Evolutionary conservation across 2,113 vertebrate species (phyloP).

Genomic region (Gambusia affinis): DNA sequence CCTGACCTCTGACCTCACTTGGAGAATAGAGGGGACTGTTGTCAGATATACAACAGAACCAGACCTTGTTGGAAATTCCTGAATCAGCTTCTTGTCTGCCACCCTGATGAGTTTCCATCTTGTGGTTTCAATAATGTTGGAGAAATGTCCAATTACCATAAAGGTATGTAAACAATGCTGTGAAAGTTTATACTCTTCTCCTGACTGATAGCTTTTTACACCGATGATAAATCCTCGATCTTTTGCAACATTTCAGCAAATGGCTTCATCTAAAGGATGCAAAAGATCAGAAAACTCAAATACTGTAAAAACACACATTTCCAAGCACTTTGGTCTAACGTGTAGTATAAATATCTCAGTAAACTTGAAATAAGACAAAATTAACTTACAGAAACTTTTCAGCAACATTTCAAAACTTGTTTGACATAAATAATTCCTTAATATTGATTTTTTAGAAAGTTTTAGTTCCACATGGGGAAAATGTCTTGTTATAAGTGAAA

Average conservation of each 20-base stretch:
- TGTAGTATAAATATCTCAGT: too few relatives aligned
- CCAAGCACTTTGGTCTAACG: too few relatives aligned
- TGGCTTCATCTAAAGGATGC: neutral
- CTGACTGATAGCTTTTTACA: neutral
- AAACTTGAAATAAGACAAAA: too few relatives aligned
- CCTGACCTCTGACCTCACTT: neutral
- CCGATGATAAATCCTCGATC: neutral
- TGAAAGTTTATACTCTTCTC: neutral
- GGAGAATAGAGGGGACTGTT: neutral
- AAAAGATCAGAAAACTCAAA: neutral
- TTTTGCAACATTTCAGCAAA: neutral
- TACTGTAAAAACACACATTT: too few relatives aligned
- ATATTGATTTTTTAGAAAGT: too few relatives aligned
- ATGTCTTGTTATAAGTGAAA: too few relatives aligned
- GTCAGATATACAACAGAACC: neutral
- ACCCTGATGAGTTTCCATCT: neutral
- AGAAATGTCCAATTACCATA: neutral
- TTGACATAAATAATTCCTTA: too few relatives aligned
- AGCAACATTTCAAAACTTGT: too few relatives aligned
- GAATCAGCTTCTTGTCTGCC: neutral
- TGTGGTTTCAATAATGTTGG: neutral
- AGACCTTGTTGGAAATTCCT: neutral
- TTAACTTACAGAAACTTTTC: too few relatives aligned
- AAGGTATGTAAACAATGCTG: neutral
- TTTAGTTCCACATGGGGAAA: too few relatives aligned